Evolutionary conservation across 2,888 invertebrate species (phyloP).

Genomic region (Parthenolecanium corni): DNA sequence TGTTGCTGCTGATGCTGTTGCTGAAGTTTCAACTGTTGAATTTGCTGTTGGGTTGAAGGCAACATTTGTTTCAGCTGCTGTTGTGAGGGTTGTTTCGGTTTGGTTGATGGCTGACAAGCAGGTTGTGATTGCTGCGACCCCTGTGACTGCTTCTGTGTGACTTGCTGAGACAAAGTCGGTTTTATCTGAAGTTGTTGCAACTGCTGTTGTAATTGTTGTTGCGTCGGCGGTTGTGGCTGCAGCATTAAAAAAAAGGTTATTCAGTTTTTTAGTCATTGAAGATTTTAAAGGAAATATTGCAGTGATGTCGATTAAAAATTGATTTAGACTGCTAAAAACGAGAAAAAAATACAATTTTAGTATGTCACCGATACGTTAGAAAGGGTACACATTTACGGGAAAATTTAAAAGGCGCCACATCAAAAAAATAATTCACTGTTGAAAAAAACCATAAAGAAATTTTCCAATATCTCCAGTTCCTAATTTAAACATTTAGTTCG

Average conservation of each 20-base stretch:
- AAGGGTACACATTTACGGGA: too few species aligned
- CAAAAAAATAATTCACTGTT: too few species aligned
- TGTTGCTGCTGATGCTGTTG: conserved; percentile 10
- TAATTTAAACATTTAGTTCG: too few species aligned
- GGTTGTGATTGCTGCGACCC: conserved; percentile 29
- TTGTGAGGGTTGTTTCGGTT: conserved; percentile 4
- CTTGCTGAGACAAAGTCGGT: conserved; percentile 26
- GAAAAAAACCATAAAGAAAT: too few species aligned
- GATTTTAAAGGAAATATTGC: neutral
- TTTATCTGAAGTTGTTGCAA: conserved; percentile 9
- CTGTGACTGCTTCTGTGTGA: conserved; percentile 37
- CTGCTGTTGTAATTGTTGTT: neutral
- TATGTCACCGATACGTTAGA: too few species aligned
- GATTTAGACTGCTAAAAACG: too few species aligned
- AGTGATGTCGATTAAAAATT: too few species aligned
- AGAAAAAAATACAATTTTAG: too few species aligned
- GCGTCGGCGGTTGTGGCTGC: conserved; percentile 1
- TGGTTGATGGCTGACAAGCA: conserved; percentile 31
- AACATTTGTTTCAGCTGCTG: conserved; percentile 21
- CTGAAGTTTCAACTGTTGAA: conserved; percentile 34
- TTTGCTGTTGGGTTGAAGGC: conserved; percentile 36
- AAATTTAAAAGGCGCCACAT: too few species aligned
- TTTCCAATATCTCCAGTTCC: too few species aligned
- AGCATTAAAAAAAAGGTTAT: neutral
- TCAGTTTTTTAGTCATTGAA: neutral